Evolutionary conservation across 2,888 invertebrate species (phyloP).

Genomic region (Notocelia uddmanniana): DNA sequence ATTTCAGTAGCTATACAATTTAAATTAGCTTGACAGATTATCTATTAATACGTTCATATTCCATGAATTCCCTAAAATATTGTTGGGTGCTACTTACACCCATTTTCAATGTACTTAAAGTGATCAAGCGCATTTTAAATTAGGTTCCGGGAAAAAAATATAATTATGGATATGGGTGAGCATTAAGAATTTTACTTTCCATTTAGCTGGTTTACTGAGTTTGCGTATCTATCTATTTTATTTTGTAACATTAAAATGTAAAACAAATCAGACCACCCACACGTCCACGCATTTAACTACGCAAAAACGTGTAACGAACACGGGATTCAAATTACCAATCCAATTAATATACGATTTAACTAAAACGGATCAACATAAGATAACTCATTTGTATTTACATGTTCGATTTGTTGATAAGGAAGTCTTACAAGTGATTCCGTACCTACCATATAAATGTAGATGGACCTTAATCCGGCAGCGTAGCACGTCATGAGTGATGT

Average conservation of each 20-base stretch:
- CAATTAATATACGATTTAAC: no score
- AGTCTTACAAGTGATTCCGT: neutral
- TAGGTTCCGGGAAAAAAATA: neutral
- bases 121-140: neutral
- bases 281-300: no score
- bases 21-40: neutral
- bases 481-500: constrained; percentile 8
- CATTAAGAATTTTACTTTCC: no score
- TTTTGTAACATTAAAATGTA: no score
- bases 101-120: neutral
- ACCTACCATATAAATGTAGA: neutral
- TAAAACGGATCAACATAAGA: no score
- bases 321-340: no score
- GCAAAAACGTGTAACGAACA: no score
- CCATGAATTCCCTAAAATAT: neutral
- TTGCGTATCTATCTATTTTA: no score
- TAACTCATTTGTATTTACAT: neutral
- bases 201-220: no score
- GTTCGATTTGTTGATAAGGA: neutral
- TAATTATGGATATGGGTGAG: neutral
- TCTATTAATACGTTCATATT: neutral
- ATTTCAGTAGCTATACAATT: neutral
- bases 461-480: constrained; percentile 1
- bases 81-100: neutral
- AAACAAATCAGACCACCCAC: no score